Evolutionary conservation across 2,113 vertebrate genomes (phyloP), one percentile per base, ranked within the genome.

Genomic region (Chionis minor): DNA sequence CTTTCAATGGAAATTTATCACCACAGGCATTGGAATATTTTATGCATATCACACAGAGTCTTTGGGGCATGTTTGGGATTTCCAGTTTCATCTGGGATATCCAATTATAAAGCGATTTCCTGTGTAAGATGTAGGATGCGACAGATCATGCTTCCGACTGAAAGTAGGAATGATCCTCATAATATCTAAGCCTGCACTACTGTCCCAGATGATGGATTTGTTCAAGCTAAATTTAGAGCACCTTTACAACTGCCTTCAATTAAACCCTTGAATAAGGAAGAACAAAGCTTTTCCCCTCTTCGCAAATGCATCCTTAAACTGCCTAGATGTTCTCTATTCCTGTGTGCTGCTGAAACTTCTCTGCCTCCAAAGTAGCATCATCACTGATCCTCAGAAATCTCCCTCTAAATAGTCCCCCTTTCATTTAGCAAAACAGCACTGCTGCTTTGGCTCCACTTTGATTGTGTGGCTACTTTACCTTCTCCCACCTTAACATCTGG

Each of bases 131-230:
- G 45, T 28, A 75, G 77, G 30, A 92, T 69, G 32, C 35, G 78
- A 89, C 52, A 71, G 80, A 92, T 59, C 51, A 86, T 59, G 88
- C n/a, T 90, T 93, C 38, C 14, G 9, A 71, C 55, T 83, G n/a
- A 86, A 93, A 92, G 88, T 40, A 92, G 94, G 96, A 96, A 95
- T 62, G 56, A 72, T 93, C 56, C 56, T 91, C 71, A 78, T 40
- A 88, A 83, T 94, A 95, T 83, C 72, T 74, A 74, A 94, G 65
- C 15, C 84, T 92, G 94, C 56, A 75, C 42, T 91, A 74, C 65
- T 5, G 3, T 91, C 67, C 88, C 93, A 96, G 61, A 55, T 90
- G 72, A 97, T 47, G 59, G 89, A 95, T 86, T 81, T 90, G 73
- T 79, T 92, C 82, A 81, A 90, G 67, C n/a, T 74, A 84, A 91